Evolutionary conservation across 2,797 vertebrate genomes (phyloP).

Genomic region (Falco concolor): DNA sequence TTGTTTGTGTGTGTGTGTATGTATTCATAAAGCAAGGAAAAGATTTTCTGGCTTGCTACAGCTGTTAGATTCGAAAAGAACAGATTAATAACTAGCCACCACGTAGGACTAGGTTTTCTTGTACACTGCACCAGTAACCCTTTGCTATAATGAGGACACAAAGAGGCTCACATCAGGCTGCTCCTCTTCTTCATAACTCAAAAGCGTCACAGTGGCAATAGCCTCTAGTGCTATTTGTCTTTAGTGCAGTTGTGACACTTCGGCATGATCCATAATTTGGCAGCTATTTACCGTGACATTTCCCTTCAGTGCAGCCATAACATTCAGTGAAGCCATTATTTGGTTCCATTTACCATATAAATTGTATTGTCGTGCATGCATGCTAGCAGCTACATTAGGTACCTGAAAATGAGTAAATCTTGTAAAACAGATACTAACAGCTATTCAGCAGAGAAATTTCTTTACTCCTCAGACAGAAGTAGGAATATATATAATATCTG

Average conservation of each 20-base stretch:
- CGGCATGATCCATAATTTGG: slow-evolving; percentile 84
- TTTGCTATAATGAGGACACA: slow-evolving; percentile 77
- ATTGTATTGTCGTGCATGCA: slow-evolving; percentile 84
- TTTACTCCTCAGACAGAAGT: slow-evolving; percentile 54
- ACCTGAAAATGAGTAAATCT: slow-evolving; percentile 83
- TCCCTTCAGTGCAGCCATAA: slow-evolving; percentile 83
- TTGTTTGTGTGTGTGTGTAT: slow-evolving; percentile 30
- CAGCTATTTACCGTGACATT: slow-evolving; percentile 85
- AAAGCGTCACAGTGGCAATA: slow-evolving; percentile 74
- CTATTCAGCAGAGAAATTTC: slow-evolving; percentile 65
- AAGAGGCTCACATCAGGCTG: slow-evolving; percentile 74
- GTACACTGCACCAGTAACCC: slow-evolving; percentile 67
- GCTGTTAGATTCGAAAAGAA: slow-evolving; percentile 61
- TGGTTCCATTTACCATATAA: slow-evolving; percentile 86
- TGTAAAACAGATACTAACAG: slow-evolving; percentile 80
- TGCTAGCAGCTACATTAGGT: slow-evolving; percentile 80
- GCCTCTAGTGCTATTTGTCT: slow-evolving; percentile 82
- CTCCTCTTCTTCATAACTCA: slow-evolving; percentile 81
- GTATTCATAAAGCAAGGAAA: slow-evolving; percentile 28
- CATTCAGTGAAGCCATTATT: slow-evolving; percentile 84
- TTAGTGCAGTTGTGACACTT: slow-evolving; percentile 82
- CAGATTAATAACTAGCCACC: slow-evolving; percentile 71
- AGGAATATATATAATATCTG: slow-evolving; percentile 49
- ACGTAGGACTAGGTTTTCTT: slow-evolving; percentile 47
- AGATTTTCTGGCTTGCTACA: slow-evolving; percentile 47